These are phyloP conservation scores for Microplitis mediator DNA, from an alignment of 1,140 invertebrate species.

Conservation along the genomic window DNA sequence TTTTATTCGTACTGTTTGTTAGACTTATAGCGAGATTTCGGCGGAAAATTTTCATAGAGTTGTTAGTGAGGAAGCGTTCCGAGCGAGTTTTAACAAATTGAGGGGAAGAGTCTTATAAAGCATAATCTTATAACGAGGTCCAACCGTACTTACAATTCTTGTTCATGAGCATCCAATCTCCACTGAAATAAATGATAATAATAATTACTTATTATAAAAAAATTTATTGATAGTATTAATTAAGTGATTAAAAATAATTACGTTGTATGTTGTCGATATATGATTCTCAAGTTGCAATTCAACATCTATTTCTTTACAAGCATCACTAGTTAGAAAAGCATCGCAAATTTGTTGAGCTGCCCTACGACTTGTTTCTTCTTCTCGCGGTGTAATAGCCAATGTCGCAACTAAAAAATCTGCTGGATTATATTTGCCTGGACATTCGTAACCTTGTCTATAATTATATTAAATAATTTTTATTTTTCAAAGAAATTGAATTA, in stretches of 20 bases:
- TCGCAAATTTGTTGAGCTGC: conserved; percentile 77
- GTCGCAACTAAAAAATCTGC: conserved; percentile 91
- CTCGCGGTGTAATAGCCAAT: conserved; percentile 79
- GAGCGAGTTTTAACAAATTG: too few species aligned
- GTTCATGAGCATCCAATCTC: conserved; percentile 15
- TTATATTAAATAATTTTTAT: not conserved
- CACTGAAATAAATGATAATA: conserved; percentile 24
- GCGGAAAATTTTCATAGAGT: too few species aligned
- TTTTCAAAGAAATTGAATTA: not conserved
- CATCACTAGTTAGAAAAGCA: conserved; percentile 76
- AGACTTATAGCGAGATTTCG: too few species aligned
- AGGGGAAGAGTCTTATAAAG: too few species aligned
- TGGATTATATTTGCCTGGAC: conserved; percentile 85
- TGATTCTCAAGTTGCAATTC: conserved; percentile 72
- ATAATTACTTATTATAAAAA: not conserved
- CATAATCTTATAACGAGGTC: too few species aligned
- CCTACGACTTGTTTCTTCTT: conserved; percentile 69
- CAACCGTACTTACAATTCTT: conserved; percentile 34
- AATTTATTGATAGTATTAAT: not conserved
- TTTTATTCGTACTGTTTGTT: too few species aligned
- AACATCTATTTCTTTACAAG: conserved; percentile 75
- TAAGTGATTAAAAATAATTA: conserved; percentile 39
- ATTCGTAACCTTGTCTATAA: conserved; percentile 76
- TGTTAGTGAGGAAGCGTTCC: too few species aligned
- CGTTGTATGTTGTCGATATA: conserved; percentile 60